Base-by-base conservation (phyloP, 2,113 vertebrate species). In the Telmatochromis sp. region DNA sequence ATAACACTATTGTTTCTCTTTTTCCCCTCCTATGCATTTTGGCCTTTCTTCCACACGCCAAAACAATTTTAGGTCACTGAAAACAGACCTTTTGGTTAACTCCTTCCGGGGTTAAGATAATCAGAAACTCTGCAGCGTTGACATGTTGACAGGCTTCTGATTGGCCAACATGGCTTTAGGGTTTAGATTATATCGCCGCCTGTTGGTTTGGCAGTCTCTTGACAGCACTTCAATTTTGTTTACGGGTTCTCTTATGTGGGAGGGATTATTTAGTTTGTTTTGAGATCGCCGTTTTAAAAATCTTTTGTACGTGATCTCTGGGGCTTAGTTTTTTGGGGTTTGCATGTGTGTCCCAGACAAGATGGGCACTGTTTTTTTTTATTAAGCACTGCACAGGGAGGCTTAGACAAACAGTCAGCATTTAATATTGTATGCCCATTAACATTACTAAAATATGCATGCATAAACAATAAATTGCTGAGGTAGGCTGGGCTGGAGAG, bases 371-470 rank as follows among this genome's bases (percentile, higher is more conserved):
- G n/a, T 21, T 81, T 86, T 86, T 86, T 35, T 63, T 63, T 63
- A 88, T 88, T 75, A 84, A 78, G 78, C 55, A 53, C 84, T 21
- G 51, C 28, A 55, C 80, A 49, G 58, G 65, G 78, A 88, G 81
- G 51, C 83, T 51, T 49, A 45, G 49, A 88, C 81, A 91, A 91
- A 88, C 58, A 23, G 33, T 85, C 85, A 83, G 82, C 91, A 81
- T 90, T 90, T 89, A 92, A 87, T 81, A 86, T 57, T 85, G 42
- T 68, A 40, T 79, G 55, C 28, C 63, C 65, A 87, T 89, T 60
- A 85, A 85, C 80, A 87, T 87, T 68, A 87, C 65, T 91, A 86
- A 91, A 87, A 89, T 21, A 83, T 86, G 85, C 85, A 89, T 85
- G 68, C 85, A 93, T 88, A 65, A 89, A 83, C 82, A 88, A 81